Evolutionary conservation across 1,140 invertebrate genomes (phyloP).

Genomic region (Drosophila lini): DNA sequence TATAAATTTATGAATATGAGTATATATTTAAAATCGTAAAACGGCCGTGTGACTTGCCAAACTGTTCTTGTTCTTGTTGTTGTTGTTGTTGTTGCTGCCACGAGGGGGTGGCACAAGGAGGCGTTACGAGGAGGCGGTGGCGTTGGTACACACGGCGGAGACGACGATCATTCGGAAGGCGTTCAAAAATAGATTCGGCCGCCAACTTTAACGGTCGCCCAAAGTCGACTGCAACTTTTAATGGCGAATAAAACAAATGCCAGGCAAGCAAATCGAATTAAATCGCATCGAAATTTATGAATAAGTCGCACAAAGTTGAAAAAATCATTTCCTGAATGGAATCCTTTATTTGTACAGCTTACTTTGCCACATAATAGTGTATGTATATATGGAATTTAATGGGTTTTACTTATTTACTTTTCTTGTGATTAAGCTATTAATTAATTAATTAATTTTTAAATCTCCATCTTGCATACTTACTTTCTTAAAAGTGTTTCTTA

Average conservation of each 20-base stretch:
- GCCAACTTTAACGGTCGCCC: conserved; percentile 67
- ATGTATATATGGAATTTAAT: not conserved
- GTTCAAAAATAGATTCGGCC: conserved; percentile 64
- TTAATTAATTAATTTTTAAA: not conserved
- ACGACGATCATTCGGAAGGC: conserved; percentile 16
- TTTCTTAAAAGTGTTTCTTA: not conserved
- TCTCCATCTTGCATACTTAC: not conserved
- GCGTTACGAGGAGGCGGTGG: not conserved
- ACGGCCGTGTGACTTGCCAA: conserved; percentile 32
- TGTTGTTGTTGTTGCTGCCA: not conserved
- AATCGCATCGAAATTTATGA: conserved; percentile 50
- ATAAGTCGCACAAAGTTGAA: conserved; percentile 9
- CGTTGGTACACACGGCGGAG: not conserved
- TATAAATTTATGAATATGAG: conserved; percentile 26
- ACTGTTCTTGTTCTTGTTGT: conserved; percentile 5
- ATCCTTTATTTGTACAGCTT: not conserved
- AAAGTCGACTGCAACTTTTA: conserved; percentile 68
- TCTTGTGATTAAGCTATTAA: not conserved
- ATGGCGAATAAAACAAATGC: conserved; percentile 72
- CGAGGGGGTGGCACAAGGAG: conserved; percentile 2
- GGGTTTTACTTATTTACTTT: not conserved
- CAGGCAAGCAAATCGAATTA: conserved; percentile 46
- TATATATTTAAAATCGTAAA: conserved; percentile 34
- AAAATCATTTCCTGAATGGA: conserved; percentile 2
- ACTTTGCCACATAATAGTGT: not conserved